Evolutionary conservation across 2,797 vertebrate species (phyloP), one percentile per base, ranked within the genome.

Genomic region (Vultur gryphus): DNA sequence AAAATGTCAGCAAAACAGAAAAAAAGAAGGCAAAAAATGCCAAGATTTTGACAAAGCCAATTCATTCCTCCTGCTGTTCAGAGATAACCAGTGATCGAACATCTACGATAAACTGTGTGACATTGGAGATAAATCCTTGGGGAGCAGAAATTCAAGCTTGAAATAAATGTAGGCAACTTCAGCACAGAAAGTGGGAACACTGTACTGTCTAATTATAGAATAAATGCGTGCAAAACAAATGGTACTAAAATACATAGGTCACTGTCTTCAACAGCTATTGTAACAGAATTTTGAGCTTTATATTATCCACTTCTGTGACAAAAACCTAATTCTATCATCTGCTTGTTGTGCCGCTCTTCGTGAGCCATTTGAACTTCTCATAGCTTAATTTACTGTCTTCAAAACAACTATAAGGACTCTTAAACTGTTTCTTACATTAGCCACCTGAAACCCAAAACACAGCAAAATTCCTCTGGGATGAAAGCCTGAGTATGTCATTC

Each of bases 41-140:
- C 67, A 75, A 61, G 69, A 64, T 67, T 89, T 84, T 90, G 92
- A 96, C 35, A 70, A 85, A 94, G 23, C 66, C 46, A 65, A 55
- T 90, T 89, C 28, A 35, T 84, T 89, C 44, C 23, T 79, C 7
- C 35, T 73, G 48, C 64, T 89, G 13, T 49, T 77, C 28, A 73
- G 84, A 94, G 93, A 85, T 85, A 95, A 90, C 54, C 44, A 61
- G 43, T 73, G 91, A 93, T 94, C 0, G 8, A 91, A 85, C 33
- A 57, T 33, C 72, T 58, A 11, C 0, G 12, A 94, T 93, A 92
- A 96, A 84, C 54, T 17, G 2, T 75, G 77, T 82, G 78, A 81
- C 81, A 82, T 59, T 23, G 49, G 73, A 92, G 70, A 93, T 91
- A 94, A 96, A 95, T 80, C 88, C 92, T 54, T 54, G 20, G 73